Evolutionary conservation across 64 coral and sea anemone genomes (phyloP).

Genomic region (Astreopora myriophthalma): DNA sequence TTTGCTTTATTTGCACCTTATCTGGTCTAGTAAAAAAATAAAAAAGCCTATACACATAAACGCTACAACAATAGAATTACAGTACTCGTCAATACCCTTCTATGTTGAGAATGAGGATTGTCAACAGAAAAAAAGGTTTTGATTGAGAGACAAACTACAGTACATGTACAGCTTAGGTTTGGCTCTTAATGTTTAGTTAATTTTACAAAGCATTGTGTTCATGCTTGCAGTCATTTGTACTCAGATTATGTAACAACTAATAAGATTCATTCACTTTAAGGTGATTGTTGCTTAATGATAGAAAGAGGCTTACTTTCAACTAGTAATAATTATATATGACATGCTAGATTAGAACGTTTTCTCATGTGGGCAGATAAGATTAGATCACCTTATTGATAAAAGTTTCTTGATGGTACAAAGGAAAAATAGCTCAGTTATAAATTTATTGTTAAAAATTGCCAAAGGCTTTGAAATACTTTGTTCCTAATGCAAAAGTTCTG

Average conservation of each 20-base stretch:
- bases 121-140: no score
- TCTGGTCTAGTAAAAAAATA: no score
- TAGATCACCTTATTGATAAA: not conserved
- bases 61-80: no score
- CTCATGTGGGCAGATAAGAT: not conserved
- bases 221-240: not conserved
- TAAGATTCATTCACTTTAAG: not conserved
- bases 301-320: not conserved
- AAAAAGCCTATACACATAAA: no score
- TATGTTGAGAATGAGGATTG: no score
- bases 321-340: not conserved
- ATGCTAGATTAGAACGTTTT: not conserved
- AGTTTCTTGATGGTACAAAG: conserved; percentile 16
- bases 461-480: not conserved
- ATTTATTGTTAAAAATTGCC: not conserved
- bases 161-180: no score
- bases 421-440: not conserved
- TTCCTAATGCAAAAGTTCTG: not conserved
- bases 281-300: not conserved
- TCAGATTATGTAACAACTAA: not conserved
- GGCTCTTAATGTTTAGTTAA: no score
- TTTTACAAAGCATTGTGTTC: no score
- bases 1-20: no score
- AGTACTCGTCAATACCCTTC: no score
- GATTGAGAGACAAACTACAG: no score